phyloP scores from a whole-genome alignment of 2,113 vertebrate species.

The Megaleporinus macrocephalus region DNA sequence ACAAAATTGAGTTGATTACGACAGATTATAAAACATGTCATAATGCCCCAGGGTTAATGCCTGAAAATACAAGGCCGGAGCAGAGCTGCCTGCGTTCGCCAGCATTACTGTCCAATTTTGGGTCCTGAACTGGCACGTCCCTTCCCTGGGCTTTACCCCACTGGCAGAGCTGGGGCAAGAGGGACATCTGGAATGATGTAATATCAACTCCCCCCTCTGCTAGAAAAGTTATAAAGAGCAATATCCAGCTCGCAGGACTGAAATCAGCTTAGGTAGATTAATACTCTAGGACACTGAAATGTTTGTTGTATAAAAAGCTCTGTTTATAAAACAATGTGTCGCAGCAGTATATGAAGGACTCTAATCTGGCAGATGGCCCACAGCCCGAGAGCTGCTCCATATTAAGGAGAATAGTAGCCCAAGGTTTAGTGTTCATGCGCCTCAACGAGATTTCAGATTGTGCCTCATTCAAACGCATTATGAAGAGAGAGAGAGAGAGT shows the following conservation, averaged over 20 bases:
- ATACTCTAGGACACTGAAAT: conserved; percentile 74
- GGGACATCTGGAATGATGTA: conserved; percentile 79
- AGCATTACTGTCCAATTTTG: conserved; percentile 62
- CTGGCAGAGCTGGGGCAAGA: conserved; percentile 64
- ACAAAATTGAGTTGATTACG: conserved; percentile 25
- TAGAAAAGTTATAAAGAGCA: conserved; percentile 77
- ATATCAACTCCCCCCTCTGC: conserved; percentile 62
- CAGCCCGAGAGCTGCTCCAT: conserved; percentile 61
- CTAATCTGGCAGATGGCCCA: conserved; percentile 74
- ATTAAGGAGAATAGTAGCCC: conserved; percentile 63
- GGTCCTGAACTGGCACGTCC: conserved; percentile 51
- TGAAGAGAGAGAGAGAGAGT: conserved; percentile 42
- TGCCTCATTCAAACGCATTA: conserved; percentile 69
- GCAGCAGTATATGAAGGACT: conserved; percentile 62
- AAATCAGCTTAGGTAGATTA: conserved; percentile 79
- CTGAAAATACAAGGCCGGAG: not conserved
- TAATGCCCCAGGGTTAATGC: conserved; percentile 15
- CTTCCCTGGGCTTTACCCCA: conserved; percentile 61
- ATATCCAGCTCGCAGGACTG: conserved; percentile 77
- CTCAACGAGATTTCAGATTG: conserved; percentile 73
- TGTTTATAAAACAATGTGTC: conserved; percentile 81
- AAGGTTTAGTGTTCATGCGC: conserved; percentile 60
- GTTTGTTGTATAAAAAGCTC: conserved; percentile 76
- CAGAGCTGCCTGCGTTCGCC: conserved; percentile 25
- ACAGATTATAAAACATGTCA: conserved; percentile 7